These are phyloP conservation scores for Periophthalmodon schlosseri DNA, from an alignment of 2,113 vertebrate genomes.

Conservation along the genomic window DNA sequence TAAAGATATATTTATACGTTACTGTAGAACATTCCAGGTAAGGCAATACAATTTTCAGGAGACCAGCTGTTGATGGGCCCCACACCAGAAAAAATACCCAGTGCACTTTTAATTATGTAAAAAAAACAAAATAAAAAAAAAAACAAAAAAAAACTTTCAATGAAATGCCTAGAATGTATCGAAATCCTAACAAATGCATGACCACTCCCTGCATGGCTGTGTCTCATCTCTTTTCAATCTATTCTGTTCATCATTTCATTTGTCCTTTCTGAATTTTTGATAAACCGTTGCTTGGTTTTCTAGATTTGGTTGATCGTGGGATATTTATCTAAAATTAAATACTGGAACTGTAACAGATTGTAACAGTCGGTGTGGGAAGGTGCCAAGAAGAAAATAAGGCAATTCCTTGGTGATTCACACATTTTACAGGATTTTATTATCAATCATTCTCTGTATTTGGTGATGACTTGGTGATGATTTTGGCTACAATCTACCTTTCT, in stretches of 20 bases:
- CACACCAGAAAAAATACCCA: too few species aligned
- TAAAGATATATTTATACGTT: too few species aligned
- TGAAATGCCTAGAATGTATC: neutral
- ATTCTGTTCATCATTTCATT: slow-evolving; percentile 25
- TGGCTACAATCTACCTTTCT: neutral
- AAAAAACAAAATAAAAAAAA: too few species aligned
- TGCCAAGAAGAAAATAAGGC: neutral
- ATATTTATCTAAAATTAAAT: too few species aligned
- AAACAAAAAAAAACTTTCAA: neutral
- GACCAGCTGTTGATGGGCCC: too few species aligned
- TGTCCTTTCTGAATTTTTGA: neutral
- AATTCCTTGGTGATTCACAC: neutral
- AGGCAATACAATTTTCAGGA: too few species aligned
- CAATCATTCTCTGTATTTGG: neutral
- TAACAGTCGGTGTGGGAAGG: neutral
- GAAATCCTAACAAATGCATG: slow-evolving; percentile 39
- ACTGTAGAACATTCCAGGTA: too few species aligned
- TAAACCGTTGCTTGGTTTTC: neutral
- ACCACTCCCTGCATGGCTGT: slow-evolving; percentile 50
- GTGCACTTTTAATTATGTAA: too few species aligned
- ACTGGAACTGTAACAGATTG: too few species aligned
- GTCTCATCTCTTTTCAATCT: slow-evolving; percentile 15
- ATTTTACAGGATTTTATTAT: neutral
- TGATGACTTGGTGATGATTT: neutral
- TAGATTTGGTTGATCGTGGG: neutral